phyloP scores from a whole-genome alignment of 2,888 invertebrate genomes.

The Agriopis leucophaearia region DNA sequence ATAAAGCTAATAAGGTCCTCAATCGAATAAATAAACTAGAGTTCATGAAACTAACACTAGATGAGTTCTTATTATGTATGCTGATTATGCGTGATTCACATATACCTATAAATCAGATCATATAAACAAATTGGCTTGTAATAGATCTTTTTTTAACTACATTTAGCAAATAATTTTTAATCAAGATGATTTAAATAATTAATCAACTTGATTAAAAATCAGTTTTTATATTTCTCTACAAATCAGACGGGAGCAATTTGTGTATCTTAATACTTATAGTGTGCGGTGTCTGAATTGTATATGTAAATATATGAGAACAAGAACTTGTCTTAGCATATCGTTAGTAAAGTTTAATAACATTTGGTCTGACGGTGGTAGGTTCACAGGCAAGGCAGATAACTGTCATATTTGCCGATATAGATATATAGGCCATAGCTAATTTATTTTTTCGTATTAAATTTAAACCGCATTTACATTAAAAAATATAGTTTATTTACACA shows the following conservation, averaged over 20 bases:
- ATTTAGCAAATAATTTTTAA: neutral
- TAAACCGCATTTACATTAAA: constrained; percentile 17
- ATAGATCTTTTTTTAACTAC: neutral
- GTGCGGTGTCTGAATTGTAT: constrained; percentile 15
- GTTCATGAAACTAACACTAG: constrained; percentile 73
- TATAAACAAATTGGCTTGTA: constrained; percentile 4
- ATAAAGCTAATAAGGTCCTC: constrained; percentile 45
- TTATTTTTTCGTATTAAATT: constrained; percentile 1
- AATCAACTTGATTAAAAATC: neutral
- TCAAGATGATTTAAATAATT: neutral
- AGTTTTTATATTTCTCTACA: neutral
- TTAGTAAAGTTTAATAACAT: neutral
- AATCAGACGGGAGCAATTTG: no score
- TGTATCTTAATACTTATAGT: no score
- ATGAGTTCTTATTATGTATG: constrained; percentile 83
- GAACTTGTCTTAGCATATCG: constrained; percentile 24
- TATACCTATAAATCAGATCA: constrained; percentile 59
- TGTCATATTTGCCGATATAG: neutral
- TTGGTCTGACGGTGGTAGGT: constrained; percentile 13
- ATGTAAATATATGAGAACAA: constrained; percentile 50
- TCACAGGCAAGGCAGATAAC: neutral
- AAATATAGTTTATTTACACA: constrained; percentile 19
- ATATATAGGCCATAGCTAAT: neutral
- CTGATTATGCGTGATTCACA: constrained; percentile 74
- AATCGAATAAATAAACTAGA: constrained; percentile 78